Evolutionary conservation across 1,140 invertebrate genomes (phyloP).

Genomic region (Phenacoccus solenopsis): DNA sequence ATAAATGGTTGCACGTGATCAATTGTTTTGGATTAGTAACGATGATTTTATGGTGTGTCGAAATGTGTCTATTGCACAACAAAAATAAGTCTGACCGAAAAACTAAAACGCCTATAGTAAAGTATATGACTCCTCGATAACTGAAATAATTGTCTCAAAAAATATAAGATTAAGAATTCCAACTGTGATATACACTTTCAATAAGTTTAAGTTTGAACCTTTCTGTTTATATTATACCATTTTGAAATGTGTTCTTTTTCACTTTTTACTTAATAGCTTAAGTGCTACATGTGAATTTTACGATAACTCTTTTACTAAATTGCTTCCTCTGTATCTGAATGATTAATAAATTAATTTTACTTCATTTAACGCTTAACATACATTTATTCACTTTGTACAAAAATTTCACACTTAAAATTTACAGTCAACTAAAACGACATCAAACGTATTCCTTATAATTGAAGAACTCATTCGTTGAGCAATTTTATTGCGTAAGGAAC

Average conservation of each 20-base stretch:
- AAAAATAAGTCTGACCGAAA: neutral
- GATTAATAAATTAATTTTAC: neutral
- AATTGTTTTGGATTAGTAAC: constrained; percentile 23
- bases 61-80: constrained; percentile 6
- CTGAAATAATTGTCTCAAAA: neutral
- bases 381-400: too few species aligned
- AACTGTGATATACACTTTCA: neutral
- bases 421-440: too few species aligned
- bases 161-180: neutral
- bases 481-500: neutral
- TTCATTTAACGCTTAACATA: too few species aligned
- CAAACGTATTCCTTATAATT: too few species aligned
- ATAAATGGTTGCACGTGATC: constrained; percentile 23
- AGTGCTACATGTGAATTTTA: neutral
- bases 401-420: too few species aligned
- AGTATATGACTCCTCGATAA: neutral
- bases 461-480: neutral
- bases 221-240: neutral
- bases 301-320: neutral
- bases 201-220: neutral
- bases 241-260: neutral
- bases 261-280: neutral
- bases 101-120: neutral
- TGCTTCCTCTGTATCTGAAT: neutral
- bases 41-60: constrained; percentile 24